Base-by-base conservation (phyloP, 2,888 invertebrate species). In the Ichneumon xanthorius region DNA sequence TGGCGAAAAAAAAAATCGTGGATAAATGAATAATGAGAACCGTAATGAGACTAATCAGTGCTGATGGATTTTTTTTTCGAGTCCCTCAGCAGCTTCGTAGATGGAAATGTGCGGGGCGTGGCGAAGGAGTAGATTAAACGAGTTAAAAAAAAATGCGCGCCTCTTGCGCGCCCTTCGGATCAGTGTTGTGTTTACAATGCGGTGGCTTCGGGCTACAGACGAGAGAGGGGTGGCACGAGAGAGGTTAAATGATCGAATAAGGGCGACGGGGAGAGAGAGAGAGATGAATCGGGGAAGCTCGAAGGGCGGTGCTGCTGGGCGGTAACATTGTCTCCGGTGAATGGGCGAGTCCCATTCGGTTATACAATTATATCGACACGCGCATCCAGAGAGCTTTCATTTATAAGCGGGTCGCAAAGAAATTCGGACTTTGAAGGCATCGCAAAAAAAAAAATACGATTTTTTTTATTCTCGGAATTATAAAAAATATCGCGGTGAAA, bases 261-360 rank as follows among this genome's bases (percentile, higher is more conserved):
- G 81, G 82, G 75, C 22, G 71, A 75, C 55, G 65, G 45, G n/a
- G n/a, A n/a, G n/a, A n/a, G 71, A 83, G 75, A 72, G 75, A 82
- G 81, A 85, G 30, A 68, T 48, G 73, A 30, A 75, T 48, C 67
- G 50, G 26, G 26, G 58, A 71, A 61, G 48, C 30, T 22, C 26
- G 67, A 80, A 82, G 91, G 92, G 91, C 92, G 92, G 90, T 88
- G 78, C 88, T 82, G 65, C 84, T 89, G 92, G 92, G 92, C 92
- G 92, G 89, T 76, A 88, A 89, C 90, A 90, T 89, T 90, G 89
- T 91, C 84, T 88, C 89, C 88, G 87, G 88, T 88, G 87, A 90
- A 91, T 91, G 91, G 89, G 30, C 89, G 88, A 83, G 77, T 55
- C 80, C 78, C 63, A 80, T 87, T 84, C 50, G 67, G 82, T 86